Evolutionary conservation across 2,113 vertebrate genomes (phyloP), one percentile per base, ranked within the genome.

Genomic region (Nesogale talazaci): DNA sequence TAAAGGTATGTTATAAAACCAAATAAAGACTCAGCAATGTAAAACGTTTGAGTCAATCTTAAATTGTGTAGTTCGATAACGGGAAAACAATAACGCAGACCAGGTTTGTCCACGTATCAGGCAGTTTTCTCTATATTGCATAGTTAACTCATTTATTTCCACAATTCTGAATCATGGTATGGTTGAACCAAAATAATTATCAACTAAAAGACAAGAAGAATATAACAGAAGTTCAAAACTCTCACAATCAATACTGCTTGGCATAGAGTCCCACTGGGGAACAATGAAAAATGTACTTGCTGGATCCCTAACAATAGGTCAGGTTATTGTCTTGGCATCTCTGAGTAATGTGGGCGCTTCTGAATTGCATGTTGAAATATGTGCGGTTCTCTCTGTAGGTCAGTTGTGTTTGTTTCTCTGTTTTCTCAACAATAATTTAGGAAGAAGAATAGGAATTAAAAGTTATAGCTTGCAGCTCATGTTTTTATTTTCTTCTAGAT

Each of bases 221-320:
- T 87, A 61, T 96, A 95, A 89, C 69, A 70, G 61, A 97, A 97
- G 92, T 52, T 95, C 83, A 81, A 56, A 97, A 94, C 52, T 94
- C 83, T 23, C 9, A 63, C 75, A 96, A 94, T 97, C 89, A 94
- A 93, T 97, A 95, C 42, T 69, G 17, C 76, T 40, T 95, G 69
- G 29, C 63, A 92, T 76, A 75, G 92, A 78, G 3, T 94, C 83
- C 70, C 63, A 88, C 88, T 34, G 46, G 93, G 92, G 92, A 97
- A 31, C 31, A 95, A 97, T 79, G 46, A 95, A 95, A 97, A 95
- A 96, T 78, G 12, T 34, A 75, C 69, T 87, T 94, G 76, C 69
- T 96, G 84, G 29, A 36, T 90, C 95, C 92, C 88, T 93, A 97
- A 97, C 96, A 95, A 96, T 97, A 95, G 97, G 70, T 94, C 12